Conservation (phyloP, 2,888 invertebrate species). For the Gisinianus flammeolus region DNA sequence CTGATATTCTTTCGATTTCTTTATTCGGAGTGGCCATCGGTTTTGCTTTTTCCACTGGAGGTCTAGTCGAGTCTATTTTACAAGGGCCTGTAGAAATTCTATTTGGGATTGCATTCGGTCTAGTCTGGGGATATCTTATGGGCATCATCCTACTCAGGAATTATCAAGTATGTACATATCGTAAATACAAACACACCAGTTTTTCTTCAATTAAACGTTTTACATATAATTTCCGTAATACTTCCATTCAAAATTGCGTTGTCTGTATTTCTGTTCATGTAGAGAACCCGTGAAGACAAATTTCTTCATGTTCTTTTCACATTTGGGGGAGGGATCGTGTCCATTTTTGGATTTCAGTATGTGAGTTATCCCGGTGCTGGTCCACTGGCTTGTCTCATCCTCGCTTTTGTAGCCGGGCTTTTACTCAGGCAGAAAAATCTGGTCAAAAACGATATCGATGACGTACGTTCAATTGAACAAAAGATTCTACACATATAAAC, state of each 20-base stretch:
- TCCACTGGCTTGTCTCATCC: constrained; percentile 67
- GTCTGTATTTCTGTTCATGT: too few relatives aligned
- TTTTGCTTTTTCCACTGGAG: constrained; percentile 69
- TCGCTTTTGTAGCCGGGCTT: constrained; percentile 67
- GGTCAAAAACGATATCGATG: constrained; percentile 42
- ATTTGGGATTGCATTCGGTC: constrained; percentile 46
- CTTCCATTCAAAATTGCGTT: too few relatives aligned
- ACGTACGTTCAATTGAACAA: constrained; percentile 14
- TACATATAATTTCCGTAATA: too few relatives aligned
- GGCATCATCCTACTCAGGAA: constrained; percentile 40
- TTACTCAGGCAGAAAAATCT: constrained; percentile 63
- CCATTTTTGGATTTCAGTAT: constrained; percentile 69
- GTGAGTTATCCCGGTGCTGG: constrained; percentile 70
- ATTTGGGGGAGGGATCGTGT: constrained; percentile 69
- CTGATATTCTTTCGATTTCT: constrained; percentile 77
- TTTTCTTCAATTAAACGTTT: not conserved
- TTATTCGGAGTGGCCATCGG: constrained; percentile 72
- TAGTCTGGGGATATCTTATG: constrained; percentile 42
- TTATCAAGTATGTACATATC: constrained; percentile 32
- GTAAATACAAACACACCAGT: not conserved
- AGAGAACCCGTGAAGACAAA: constrained; percentile 32
- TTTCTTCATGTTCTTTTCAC: constrained; percentile 66
- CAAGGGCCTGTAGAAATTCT: constrained; percentile 52
- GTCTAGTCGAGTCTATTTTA: constrained; percentile 40
- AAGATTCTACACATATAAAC: not conserved